A percentile compares a stretch with the other conserved stretches of the same genome.
Conservation (phyloP, 2,113 vertebrate species). For the Tauraco erythrolophus region DNA sequence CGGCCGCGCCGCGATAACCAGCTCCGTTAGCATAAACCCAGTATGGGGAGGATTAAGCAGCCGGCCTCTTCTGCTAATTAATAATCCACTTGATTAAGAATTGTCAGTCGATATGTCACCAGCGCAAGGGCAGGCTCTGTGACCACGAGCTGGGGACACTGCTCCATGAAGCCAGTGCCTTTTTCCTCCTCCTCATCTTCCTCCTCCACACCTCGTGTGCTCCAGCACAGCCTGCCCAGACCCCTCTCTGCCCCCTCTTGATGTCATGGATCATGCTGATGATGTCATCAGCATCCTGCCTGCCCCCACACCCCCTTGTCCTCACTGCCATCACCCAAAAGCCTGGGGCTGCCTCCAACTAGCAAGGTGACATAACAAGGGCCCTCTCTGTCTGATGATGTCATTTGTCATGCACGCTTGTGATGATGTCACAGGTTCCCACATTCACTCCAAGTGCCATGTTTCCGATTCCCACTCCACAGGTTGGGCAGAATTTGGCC, state of each 20-base stretch:
- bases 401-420: neutral
- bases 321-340: neutral
- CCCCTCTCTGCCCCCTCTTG: neutral
- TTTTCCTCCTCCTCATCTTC: neutral
- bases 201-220: neutral
- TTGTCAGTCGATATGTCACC: neutral
- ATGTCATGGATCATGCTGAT: neutral
- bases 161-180: accelerated
- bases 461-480: accelerated
- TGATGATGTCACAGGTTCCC: neutral
- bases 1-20: neutral
- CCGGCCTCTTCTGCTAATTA: constrained; percentile 33
- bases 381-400: neutral
- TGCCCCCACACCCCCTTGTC: accelerated
- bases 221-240: neutral
- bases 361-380: accelerated
- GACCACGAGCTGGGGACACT: accelerated
- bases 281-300: neutral
- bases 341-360: neutral
- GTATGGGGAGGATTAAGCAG: neutral
- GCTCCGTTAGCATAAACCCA: neutral
- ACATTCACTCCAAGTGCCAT: neutral
- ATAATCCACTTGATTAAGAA: constrained; percentile 37
- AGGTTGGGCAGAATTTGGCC: accelerated
- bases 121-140: neutral